phyloP scores from a whole-genome alignment of 1,140 invertebrate species.

The Matsumurasca onukii region DNA sequence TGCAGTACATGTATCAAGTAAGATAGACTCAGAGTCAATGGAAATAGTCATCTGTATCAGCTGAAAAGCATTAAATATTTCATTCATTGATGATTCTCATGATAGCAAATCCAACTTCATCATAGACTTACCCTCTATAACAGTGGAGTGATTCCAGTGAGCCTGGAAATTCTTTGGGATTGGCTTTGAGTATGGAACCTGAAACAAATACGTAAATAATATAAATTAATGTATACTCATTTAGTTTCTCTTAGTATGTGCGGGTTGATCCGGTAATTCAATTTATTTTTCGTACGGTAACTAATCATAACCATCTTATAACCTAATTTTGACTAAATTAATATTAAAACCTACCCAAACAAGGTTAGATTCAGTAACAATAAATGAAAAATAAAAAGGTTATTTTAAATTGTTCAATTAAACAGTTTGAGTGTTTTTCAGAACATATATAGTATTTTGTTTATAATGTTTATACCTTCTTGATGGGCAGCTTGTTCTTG shows the following conservation, averaged over 20 bases:
- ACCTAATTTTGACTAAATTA: not conserved
- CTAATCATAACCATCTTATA: not conserved
- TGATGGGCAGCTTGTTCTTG: constrained; percentile 64
- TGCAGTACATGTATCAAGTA: not conserved
- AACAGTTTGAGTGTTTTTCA: not conserved
- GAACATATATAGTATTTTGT: not conserved
- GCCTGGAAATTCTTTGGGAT: constrained; percentile 95
- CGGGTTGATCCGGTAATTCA: too few species aligned
- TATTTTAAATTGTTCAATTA: not conserved
- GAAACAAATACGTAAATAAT: constrained; percentile 36
- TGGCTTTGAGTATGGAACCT: constrained; percentile 87
- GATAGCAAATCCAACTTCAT: not conserved
- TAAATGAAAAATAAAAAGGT: too few species aligned
- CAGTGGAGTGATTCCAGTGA: constrained; percentile 86
- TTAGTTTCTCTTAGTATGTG: too few species aligned
- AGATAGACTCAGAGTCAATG: not conserved
- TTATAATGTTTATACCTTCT: constrained; percentile 59
- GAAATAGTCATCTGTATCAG: not conserved
- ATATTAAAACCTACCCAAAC: not conserved
- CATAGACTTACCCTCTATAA: constrained; percentile 37
- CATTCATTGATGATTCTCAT: not conserved
- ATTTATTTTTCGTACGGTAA: not conserved
- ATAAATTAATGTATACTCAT: too few species aligned
- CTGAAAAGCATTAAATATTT: not conserved
- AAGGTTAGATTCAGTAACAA: too few species aligned